Evolutionary conservation across 2,888 invertebrate species (phyloP), one percentile per base, ranked within the genome.

Genomic region (Panopea generosa): DNA sequence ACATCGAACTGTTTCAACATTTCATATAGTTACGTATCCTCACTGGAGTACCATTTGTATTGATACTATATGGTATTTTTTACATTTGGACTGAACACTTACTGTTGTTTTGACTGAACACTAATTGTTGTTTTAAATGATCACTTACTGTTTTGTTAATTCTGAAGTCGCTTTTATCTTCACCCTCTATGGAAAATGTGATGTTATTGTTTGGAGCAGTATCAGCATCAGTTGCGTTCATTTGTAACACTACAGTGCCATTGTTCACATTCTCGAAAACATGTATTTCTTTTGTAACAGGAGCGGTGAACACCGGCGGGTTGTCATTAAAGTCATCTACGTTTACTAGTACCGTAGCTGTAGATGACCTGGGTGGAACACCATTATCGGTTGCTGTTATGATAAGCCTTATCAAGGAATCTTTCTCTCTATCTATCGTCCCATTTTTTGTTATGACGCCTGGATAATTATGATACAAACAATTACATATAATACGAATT

Each of bases 361-460:
- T 60, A 4, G 49, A 24, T 29, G 38, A 59, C 22, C 1, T 40
- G 0, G 27, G n/a, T 3, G 77, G 77, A 16, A 68, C 49, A 24
- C 77, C 77, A 45, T 72, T 63, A 63, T 77, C 77, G 14, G 50
- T 71, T 11, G 77, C 77, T 18, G 20, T 56, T 9, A 72, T 63
- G 16, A 27, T 24, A 4, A 77, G 22, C 4, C 24, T 6, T n/a
- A 72, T 24, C 3, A 20, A 49, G 2, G 14, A 16, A 22, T 63
- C 59, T 33, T 11, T 47, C 53, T 77, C 77, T 56, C 77, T 47
- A 24, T 77, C 77, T 38, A 77, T n/a, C 4, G 50, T 16, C 16
- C 72, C 68, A 20, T 14, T 55, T 26, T 77, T 77, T 22, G 56
- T 55, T 7, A 77, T 26, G 7, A 52, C 33, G 22, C 77, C 77